Evolutionary conservation across 2,113 vertebrate genomes (phyloP).

Genomic region (Macrotis lagotis): DNA sequence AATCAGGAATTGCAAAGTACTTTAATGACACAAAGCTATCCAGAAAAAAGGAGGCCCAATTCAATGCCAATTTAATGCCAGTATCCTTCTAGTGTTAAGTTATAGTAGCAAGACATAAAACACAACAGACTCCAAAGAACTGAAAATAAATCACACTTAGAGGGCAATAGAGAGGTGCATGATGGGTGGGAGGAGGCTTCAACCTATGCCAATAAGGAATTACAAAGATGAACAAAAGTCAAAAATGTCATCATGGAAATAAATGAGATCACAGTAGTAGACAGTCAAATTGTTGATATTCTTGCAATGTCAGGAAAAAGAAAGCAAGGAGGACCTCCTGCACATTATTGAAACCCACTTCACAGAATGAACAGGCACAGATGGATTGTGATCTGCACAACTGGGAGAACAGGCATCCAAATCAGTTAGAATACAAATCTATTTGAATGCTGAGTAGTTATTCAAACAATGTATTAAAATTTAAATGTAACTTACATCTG

Average conservation of each 20-base stretch:
- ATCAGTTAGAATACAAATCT: neutral
- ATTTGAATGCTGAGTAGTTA: neutral
- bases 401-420: neutral
- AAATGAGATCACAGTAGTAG: neutral
- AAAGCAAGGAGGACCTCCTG: neutral
- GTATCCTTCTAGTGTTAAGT: neutral
- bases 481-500: neutral
- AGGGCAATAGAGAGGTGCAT: neutral
- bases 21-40: neutral
- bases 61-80: neutral
- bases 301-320: neutral
- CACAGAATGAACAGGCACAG: neutral
- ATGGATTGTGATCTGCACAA: neutral
- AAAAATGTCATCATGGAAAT: neutral
- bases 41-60: neutral
- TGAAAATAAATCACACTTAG: neutral
- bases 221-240: neutral
- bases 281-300: neutral
- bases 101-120: neutral
- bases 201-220: neutral
- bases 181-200: neutral
- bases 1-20: neutral
- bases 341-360: neutral
- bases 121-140: neutral
- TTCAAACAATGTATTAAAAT: accelerated